These are phyloP conservation scores for Anthophora plumipes DNA, from an alignment of 2,888 invertebrate genomes.

Conservation along the genomic window DNA sequence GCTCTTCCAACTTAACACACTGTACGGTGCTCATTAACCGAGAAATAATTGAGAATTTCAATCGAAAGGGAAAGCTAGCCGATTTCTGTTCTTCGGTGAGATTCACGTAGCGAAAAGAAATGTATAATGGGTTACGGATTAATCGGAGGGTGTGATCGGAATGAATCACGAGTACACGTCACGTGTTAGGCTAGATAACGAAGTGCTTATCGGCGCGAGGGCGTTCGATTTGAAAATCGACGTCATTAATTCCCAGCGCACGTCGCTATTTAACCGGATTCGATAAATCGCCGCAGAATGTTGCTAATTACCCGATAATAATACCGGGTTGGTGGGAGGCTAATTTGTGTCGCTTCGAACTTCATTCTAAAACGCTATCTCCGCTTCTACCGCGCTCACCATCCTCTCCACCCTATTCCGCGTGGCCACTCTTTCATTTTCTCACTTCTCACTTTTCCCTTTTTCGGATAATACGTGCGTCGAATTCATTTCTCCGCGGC, in stretches of 20 bases:
- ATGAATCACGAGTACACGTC: conserved; percentile 42
- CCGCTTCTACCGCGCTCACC: neutral
- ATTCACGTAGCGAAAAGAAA: too few species aligned
- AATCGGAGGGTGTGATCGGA: neutral
- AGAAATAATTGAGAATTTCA: too few species aligned
- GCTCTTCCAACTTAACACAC: too few species aligned
- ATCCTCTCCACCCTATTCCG: too few species aligned
- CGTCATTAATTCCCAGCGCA: conserved; percentile 63
- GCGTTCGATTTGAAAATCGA: conserved; percentile 57
- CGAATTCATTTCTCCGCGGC: conserved; percentile 32
- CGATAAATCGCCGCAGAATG: conserved; percentile 69
- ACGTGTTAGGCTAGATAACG: conserved; percentile 55
- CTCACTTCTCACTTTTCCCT: conserved; percentile 30
- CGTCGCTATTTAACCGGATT: conserved; percentile 65
- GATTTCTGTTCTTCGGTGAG: too few species aligned
- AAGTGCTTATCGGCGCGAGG: conserved; percentile 46
- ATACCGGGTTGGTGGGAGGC: conserved; percentile 35
- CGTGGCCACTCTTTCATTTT: conserved; percentile 25
- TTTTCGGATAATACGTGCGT: conserved; percentile 34
- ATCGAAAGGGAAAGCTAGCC: too few species aligned
- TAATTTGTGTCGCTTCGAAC: conserved; percentile 46
- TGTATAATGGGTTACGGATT: neutral
- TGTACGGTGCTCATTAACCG: too few species aligned
- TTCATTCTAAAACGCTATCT: conserved; percentile 28
- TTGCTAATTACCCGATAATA: conserved; percentile 68